Evolutionary conservation across 2,888 invertebrate genomes (phyloP), one percentile per base, ranked within the genome.

Genomic region (Lapara coniferarum): DNA sequence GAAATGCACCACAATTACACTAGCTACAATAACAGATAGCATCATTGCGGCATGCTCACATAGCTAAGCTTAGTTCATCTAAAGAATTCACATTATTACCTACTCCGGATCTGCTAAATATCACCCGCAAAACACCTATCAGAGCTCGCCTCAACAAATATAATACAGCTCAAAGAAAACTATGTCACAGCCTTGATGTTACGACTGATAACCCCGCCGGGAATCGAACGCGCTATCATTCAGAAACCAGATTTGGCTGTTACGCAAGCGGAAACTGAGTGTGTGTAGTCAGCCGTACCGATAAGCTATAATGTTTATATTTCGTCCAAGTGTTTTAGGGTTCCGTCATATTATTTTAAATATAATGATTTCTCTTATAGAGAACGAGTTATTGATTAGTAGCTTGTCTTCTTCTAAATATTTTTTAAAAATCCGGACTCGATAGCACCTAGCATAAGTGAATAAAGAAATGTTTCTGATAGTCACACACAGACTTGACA

Each of bases 121-220:
- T 63, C 63, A 16, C 7, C 19, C 10, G 16, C 16, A 63, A 12
- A 19, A 7, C 46, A 37, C 66, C 13, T n/a, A 46, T 51, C 49
- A 66, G 13, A 66, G 49, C 19, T 13, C 19, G 12, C 30, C 12
- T 16, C 14, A 25, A 25, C 5, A 66, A 63, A 16, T 19, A n/a
- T n/a, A 88, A 86, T 82, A 78, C 79, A 79, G 79, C 83, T 76
- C 80, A 81, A 88, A 89, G 90, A 90, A 92, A 92, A 93, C 79
- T 92, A 81, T 91, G 92, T 87, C 92, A 89, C 85, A 89, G 89
- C 92, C 92, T 93, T 93, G 90, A 81, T 82, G 85, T 88, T 88
- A 87, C 85, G 78, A 76, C 73, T 84, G 92, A 92, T 91, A 92
- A 92, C 90, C 92, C 89, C 89, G 79, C 66, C 80, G 79, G 81